Evolutionary conservation across 2,797 vertebrate genomes (phyloP), one percentile per base, ranked within the genome.

Genomic region (Rhinophrynus dorsalis): DNA sequence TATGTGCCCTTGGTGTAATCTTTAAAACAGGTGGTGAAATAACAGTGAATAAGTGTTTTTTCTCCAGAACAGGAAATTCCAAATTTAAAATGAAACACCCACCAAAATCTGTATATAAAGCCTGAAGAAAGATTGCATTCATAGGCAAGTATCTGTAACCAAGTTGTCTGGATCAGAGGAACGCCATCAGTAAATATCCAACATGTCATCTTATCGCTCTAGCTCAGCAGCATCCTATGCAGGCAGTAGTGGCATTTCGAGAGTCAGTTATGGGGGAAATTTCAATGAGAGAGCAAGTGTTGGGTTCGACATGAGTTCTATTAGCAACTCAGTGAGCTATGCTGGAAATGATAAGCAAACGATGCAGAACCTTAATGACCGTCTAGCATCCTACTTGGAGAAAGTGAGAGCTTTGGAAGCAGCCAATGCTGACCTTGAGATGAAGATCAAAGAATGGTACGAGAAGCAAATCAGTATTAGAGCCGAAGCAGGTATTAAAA

Each of bases 261-360:
- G n/a, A n/a, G n/a, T n/a, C n/a, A n/a, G n/a, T 13, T 44, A 17
- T 63, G 59, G 42, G 6, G 60, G 44, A 21, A 30, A 30, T 18
- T 33, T 10, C 8, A 30, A 24, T 40, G 35, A 35, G 13, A 48
- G 48, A 11, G 17, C 11, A 38, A 18, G 59, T 15, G 20, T 42
- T 24, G 20, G 59, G 6, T 48, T 35, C 15, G 33, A n/a, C 10
- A 12, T n/a, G 8, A 45, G 65, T 30, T 57, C 13, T 47, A n/a
- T 29, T 23, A 45, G 55, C 13, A 44, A n/a, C n/a, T n/a, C n/a
- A n/a, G n/a, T n/a, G 38, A 74, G 76, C 12, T 21, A 7, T 12
- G 5, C 18, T 21, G 44, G 44, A 21, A 86, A 83, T 13, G 96
- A 95, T 80, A 98, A 98, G 82, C 88, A 89, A 77, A 33, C 37